These are phyloP conservation scores for Montipora efflorescens DNA, from an alignment of 64 coral and sea anemone species.

Conservation along the genomic window DNA sequence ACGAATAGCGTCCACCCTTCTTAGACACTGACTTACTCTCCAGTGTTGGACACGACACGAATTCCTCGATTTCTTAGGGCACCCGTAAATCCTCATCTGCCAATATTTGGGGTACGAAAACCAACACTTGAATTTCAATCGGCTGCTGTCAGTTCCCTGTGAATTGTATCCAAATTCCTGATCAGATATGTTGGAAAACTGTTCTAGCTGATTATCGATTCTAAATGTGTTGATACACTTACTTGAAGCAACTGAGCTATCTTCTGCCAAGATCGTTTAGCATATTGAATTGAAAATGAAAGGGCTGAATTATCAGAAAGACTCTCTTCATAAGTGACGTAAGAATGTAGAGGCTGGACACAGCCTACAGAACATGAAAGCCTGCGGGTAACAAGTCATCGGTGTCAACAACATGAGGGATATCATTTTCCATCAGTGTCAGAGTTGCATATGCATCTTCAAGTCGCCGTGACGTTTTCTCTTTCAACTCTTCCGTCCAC, in stretches of 20 bases:
- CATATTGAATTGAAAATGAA: conserved; percentile 5
- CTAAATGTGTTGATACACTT: too few species aligned
- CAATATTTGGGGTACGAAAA: conserved; percentile 82
- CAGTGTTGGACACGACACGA: conserved; percentile 53
- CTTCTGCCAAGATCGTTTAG: conserved; percentile 62
- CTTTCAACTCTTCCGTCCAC: conserved; percentile 27
- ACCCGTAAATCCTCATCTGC: conserved; percentile 78
- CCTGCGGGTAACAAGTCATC: background rate
- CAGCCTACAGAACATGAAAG: conserved; percentile 1
- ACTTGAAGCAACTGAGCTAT: conserved; percentile 54
- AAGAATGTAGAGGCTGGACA: conserved; percentile 10
- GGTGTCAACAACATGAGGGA: conserved; percentile 2
- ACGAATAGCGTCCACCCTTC: too few species aligned
- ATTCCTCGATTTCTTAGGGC: conserved; percentile 73
- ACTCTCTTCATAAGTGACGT: background rate
- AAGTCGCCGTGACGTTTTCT: conserved; percentile 21
- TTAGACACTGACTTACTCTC: conserved; percentile 74
- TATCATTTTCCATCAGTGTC: conserved; percentile 35
- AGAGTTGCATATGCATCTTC: conserved; percentile 61
- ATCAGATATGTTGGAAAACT: conserved; percentile 74
- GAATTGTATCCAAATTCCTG: conserved; percentile 6
- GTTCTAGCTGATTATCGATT: conserved; percentile 39
- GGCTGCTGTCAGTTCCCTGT: conserved; percentile 11
- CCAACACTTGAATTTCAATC: conserved; percentile 39
- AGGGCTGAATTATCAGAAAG: conserved; percentile 1